A percentile compares a stretch with the other conserved stretches of the same genome.
Conservation (phyloP, 2,888 invertebrate species). For the Oasisia sp. region DNA sequence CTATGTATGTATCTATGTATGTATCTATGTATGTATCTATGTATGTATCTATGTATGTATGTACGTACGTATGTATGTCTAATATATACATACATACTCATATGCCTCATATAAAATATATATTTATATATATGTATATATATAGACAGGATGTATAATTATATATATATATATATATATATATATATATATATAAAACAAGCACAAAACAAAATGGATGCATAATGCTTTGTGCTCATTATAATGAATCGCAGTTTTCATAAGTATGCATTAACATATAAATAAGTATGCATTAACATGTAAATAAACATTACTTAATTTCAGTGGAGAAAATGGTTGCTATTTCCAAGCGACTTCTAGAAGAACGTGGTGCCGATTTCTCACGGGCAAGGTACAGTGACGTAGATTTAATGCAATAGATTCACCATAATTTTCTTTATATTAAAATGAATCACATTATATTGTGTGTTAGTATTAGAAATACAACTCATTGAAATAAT, state of each 20-base stretch:
- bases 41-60: no score
- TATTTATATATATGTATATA: no score
- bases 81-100: no score
- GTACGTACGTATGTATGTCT: no score
- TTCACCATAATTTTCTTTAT: background rate
- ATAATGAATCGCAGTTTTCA: background rate
- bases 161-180: no score
- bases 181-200: no score
- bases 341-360: slow-evolving; percentile 69
- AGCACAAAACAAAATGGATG: background rate
- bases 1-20: no score
- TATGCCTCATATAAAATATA: no score
- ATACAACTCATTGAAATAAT: background rate
- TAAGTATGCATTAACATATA: background rate
- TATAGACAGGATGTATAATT: no score
- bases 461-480: slow-evolving; percentile 43
- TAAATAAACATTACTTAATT: slow-evolving; percentile 25
- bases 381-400: slow-evolving; percentile 43
- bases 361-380: slow-evolving; percentile 66
- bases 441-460: slow-evolving; percentile 31
- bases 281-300: background rate
- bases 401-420: no score
- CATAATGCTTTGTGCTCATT: background rate
- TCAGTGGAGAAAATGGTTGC: slow-evolving; percentile 75
- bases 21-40: no score